Conservation (phyloP, 2,797 vertebrate species). For the Silurus lanzhouensis region DNA sequence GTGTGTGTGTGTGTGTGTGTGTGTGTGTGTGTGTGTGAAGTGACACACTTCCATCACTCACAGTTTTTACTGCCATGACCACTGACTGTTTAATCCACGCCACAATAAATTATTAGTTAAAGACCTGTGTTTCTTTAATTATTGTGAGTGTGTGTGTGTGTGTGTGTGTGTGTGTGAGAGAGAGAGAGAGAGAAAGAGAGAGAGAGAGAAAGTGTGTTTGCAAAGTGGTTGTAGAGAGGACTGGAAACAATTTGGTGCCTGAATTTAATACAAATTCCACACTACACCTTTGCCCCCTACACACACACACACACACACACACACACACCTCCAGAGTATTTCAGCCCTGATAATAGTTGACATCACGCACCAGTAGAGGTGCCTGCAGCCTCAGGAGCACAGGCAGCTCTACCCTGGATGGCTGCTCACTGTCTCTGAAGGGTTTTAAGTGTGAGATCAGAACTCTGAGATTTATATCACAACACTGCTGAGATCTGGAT, state of each 20-base stretch:
- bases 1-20: slow-evolving; percentile 55
- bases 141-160: slow-evolving; percentile 4
- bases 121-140: neutral
- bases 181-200: neutral
- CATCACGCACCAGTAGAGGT: neutral
- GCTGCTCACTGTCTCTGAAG: neutral
- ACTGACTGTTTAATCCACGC: slow-evolving; percentile 38
- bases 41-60: slow-evolving; percentile 2
- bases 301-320: slow-evolving; percentile 6
- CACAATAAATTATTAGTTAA: slow-evolving; percentile 55
- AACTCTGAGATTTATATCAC: neutral
- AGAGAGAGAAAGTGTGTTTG: neutral
- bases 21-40: slow-evolving; percentile 52
- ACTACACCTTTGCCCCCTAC: slow-evolving; percentile 20
- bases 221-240: neutral
- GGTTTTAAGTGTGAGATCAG: neutral
- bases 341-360: neutral
- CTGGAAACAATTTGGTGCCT: slow-evolving; percentile 36
- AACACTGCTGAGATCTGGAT: neutral
- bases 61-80: slow-evolving; percentile 35
- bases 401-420: too few relatives aligned
- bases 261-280: slow-evolving; percentile 40
- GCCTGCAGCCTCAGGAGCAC: neutral
- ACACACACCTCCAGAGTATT: neutral
- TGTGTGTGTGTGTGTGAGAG: neutral